Evolutionary conservation across 92 coral and sea anemone genomes (phyloP).

Genomic region (Virgularia gustaviana): DNA sequence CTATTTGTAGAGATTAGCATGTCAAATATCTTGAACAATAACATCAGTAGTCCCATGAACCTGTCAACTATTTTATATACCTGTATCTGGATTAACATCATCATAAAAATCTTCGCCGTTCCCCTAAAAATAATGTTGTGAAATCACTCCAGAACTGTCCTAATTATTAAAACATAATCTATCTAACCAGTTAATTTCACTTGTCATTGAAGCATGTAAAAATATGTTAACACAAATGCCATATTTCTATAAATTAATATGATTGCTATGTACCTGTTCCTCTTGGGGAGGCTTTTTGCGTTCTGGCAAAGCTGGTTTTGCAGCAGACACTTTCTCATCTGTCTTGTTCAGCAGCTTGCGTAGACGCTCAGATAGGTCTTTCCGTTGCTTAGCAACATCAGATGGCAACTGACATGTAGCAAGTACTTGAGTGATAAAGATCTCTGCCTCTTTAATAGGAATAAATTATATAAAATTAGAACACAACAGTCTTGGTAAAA

Average conservation of each 20-base stretch:
- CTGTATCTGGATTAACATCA: too few relatives aligned
- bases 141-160: background rate
- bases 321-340: background rate
- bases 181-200: background rate
- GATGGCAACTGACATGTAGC: conserved; percentile 56
- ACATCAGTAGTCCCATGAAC: too few relatives aligned
- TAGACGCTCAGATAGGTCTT: conserved; percentile 50
- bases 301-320: background rate
- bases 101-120: too few relatives aligned
- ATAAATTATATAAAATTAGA: background rate
- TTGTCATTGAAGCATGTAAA: background rate
- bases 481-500: too few relatives aligned
- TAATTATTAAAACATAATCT: background rate
- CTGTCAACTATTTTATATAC: too few relatives aligned
- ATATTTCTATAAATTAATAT: too few relatives aligned
- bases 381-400: conserved; percentile 67
- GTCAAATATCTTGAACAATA: too few relatives aligned
- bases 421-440: conserved; percentile 63
- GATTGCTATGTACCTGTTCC: too few relatives aligned
- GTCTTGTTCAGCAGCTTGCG: conserved; percentile 43
- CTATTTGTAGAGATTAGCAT: too few relatives aligned
- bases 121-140: too few relatives aligned
- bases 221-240: background rate
- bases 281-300: background rate
- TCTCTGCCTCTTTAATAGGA: conserved; percentile 64